Evolutionary conservation across 2,888 invertebrate genomes (phyloP).

Genomic region (Drosophila peninsularis): DNA sequence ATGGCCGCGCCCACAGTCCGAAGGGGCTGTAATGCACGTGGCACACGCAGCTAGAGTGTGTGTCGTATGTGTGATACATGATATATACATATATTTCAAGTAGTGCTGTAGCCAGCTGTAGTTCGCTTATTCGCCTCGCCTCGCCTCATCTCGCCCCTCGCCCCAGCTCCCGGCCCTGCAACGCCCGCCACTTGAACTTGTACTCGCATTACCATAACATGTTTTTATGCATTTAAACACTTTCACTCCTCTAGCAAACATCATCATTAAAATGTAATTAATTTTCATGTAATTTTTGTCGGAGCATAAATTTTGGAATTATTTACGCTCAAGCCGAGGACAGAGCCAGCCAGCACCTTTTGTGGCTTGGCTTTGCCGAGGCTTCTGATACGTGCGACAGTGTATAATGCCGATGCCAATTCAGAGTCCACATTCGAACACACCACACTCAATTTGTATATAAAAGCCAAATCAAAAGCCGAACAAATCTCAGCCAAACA

Average conservation of each 20-base stretch:
- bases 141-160: not conserved
- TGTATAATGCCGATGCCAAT: conserved; percentile 70
- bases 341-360: conserved; percentile 60
- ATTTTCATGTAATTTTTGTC: conserved; percentile 83
- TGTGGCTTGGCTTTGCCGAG: conserved; percentile 80
- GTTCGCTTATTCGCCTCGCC: conserved; percentile 38
- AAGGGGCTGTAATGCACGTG: not conserved
- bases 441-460: conserved; percentile 61
- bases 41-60: conserved; percentile 18
- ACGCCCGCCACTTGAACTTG: conserved; percentile 39
- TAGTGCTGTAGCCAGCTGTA: conserved; percentile 61
- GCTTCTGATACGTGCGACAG: conserved; percentile 83
- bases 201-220: conserved; percentile 59
- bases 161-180: conserved; percentile 1
- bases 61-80: conserved; percentile 27
- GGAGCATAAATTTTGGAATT: conserved; percentile 84
- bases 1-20: conserved; percentile 25
- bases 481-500: conserved; percentile 14
- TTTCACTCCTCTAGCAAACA: conserved; percentile 48
- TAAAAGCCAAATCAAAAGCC: conserved; percentile 28
- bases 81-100: conserved; percentile 32
- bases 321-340: conserved; percentile 81
- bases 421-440: conserved; percentile 32
- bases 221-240: conserved; percentile 59
- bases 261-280: conserved; percentile 76